Evolutionary conservation across 2,113 vertebrate species (phyloP).

Genomic region (Phoenicopterus ruber): DNA sequence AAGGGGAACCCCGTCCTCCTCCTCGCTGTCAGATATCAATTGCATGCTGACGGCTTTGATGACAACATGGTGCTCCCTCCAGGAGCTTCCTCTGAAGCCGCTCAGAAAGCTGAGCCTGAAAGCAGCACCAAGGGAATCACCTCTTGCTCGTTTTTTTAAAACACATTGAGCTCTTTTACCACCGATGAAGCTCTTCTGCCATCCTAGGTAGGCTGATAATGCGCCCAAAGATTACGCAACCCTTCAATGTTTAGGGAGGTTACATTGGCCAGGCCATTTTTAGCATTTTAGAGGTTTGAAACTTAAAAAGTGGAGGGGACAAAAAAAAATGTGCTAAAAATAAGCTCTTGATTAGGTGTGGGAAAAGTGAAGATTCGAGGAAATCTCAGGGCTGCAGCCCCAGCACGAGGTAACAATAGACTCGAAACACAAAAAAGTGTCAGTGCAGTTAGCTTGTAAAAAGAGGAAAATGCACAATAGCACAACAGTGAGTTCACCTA

Average conservation of each 20-base stretch:
- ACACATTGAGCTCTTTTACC: background rate
- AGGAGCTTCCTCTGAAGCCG: constrained; percentile 26
- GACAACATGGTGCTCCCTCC: constrained; percentile 45
- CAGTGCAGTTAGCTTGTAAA: constrained; percentile 74
- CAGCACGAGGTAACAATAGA: constrained; percentile 74
- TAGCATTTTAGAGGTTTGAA: constrained; percentile 20
- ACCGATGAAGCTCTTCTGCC: background rate
- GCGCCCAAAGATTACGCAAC: background rate
- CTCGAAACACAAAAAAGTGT: constrained; percentile 68
- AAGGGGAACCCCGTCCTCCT: constrained; percentile 2
- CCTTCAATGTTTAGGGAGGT: background rate
- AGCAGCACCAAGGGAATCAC: background rate
- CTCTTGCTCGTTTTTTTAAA: background rate
- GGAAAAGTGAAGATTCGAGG: constrained; percentile 58
- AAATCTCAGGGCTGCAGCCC: constrained; percentile 60
- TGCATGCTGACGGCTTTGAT: background rate
- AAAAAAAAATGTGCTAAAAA: constrained; percentile 46
- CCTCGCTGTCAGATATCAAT: background rate
- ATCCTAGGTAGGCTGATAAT: background rate
- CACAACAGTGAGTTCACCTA: constrained; percentile 77
- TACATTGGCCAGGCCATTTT: background rate
- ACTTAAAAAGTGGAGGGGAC: background rate
- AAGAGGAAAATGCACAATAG: constrained; percentile 75
- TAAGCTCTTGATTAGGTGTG: constrained; percentile 65
- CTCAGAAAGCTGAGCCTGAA: background rate